Evolutionary conservation across 2,888 invertebrate genomes (phyloP).

Genomic region (Leucozona laternaria): DNA sequence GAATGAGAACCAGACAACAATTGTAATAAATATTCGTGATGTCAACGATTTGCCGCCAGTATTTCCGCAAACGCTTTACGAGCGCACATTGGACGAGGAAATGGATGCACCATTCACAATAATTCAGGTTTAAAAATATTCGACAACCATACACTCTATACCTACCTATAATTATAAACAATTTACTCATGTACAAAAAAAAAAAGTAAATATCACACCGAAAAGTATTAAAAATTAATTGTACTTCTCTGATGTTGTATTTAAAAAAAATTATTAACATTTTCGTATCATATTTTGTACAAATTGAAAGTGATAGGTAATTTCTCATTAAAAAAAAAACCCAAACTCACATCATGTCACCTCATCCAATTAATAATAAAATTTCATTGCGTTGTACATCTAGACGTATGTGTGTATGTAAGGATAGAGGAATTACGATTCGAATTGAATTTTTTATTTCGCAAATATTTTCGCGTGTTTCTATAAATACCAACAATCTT

Average conservation of each 20-base stretch:
- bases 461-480: constrained; percentile 1
- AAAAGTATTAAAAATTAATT: constrained; percentile 19
- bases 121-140: constrained; percentile 87
- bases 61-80: constrained; percentile 89
- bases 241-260: neutral
- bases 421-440: constrained; percentile 18
- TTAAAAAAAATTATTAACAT: constrained; percentile 50
- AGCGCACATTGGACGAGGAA: constrained; percentile 90
- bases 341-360: constrained; percentile 38
- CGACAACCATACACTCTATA: neutral
- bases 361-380: constrained; percentile 62
- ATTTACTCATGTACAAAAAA: neutral
- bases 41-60: constrained; percentile 95
- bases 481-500: neutral
- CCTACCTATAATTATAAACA: neutral
- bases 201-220: constrained; percentile 13
- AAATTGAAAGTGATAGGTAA: constrained; percentile 59
- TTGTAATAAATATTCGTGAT: constrained; percentile 92
- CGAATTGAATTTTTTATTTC: constrained; percentile 49
- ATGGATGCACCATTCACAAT: constrained; percentile 89
- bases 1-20: constrained; percentile 93
- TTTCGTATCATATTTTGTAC: constrained; percentile 28
- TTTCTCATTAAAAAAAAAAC: constrained; percentile 51
- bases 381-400: constrained; percentile 5
- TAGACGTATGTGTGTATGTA: neutral